phyloP scores from a whole-genome alignment of 2,888 invertebrate genomes.

The Aporophyla nigra region DNA sequence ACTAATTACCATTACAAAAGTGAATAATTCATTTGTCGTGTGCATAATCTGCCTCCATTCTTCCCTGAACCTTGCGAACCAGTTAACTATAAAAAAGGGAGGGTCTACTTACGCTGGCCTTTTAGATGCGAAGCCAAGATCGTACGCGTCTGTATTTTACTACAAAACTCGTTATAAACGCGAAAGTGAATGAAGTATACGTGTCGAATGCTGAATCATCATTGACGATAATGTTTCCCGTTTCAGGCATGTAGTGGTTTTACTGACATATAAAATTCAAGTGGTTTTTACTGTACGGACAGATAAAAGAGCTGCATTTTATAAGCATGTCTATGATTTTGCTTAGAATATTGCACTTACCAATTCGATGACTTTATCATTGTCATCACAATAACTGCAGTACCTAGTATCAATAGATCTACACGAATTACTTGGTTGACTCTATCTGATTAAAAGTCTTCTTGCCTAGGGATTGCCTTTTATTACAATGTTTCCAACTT shows the following conservation, averaged over 20 bases:
- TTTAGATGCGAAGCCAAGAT: constrained; percentile 48
- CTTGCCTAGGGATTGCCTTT: neutral
- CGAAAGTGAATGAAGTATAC: constrained; percentile 70
- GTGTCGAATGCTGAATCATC: constrained; percentile 61
- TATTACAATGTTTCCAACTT: neutral
- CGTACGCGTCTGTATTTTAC: constrained; percentile 58
- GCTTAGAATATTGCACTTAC: neutral
- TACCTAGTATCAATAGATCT: neutral
- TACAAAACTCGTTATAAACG: constrained; percentile 62
- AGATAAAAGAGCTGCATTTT: neutral
- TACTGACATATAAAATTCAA: neutral
- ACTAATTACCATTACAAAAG: constrained; percentile 74
- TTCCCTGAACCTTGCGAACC: constrained; percentile 41
- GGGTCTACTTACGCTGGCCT: constrained; percentile 35
- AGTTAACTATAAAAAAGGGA: neutral
- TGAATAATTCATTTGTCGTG: constrained; percentile 77
- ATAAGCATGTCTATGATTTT: neutral
- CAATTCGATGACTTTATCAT: neutral
- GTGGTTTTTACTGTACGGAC: neutral
- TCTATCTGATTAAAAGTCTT: neutral
- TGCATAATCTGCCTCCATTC: constrained; percentile 68
- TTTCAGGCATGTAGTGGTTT: constrained; percentile 19
- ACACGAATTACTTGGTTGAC: neutral
- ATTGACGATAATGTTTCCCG: constrained; percentile 47
- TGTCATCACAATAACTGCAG: neutral